These are phyloP conservation scores for Grantiella picta DNA, from an alignment of 2,113 vertebrate genomes.

Conservation along the genomic window DNA sequence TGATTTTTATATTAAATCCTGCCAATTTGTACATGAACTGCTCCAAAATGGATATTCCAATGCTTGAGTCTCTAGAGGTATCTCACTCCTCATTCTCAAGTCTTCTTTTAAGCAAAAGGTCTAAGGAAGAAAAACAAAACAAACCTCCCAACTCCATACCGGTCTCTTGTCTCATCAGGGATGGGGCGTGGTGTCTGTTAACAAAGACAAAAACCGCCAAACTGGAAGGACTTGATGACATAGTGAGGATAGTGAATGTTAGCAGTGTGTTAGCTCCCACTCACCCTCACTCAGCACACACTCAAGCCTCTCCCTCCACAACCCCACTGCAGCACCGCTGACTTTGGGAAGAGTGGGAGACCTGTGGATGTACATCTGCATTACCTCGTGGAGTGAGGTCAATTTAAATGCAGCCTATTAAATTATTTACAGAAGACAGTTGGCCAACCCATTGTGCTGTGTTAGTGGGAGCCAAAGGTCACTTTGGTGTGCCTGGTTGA, in stretches of 20 bases:
- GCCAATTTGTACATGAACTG: not conserved
- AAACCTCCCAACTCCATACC: not conserved
- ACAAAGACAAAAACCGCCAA: not conserved
- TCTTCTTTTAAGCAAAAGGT: not conserved
- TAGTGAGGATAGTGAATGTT: not conserved
- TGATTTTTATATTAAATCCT: not conserved
- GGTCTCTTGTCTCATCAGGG: not conserved
- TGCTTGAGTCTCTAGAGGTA: not conserved
- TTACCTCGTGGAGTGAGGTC: constrained; percentile 25
- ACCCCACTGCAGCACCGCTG: not conserved
- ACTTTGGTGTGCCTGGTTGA: constrained; percentile 52
- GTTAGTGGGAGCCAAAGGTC: constrained; percentile 70
- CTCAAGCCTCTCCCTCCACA: not conserved
- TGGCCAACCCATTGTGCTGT: constrained; percentile 60
- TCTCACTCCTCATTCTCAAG: not conserved
- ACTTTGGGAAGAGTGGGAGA: not conserved
- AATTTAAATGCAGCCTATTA: constrained; percentile 62
- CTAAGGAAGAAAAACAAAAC: not conserved
- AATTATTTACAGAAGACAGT: constrained; percentile 84
- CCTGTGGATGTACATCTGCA: not conserved
- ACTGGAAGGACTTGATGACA: not conserved
- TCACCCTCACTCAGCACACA: not conserved
- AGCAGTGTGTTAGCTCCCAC: not conserved
- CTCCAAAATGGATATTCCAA: not conserved
- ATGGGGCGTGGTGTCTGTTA: not conserved